phyloP scores from a whole-genome alignment of 2,797 vertebrate genomes.

The Syndactyla subalaris region DNA sequence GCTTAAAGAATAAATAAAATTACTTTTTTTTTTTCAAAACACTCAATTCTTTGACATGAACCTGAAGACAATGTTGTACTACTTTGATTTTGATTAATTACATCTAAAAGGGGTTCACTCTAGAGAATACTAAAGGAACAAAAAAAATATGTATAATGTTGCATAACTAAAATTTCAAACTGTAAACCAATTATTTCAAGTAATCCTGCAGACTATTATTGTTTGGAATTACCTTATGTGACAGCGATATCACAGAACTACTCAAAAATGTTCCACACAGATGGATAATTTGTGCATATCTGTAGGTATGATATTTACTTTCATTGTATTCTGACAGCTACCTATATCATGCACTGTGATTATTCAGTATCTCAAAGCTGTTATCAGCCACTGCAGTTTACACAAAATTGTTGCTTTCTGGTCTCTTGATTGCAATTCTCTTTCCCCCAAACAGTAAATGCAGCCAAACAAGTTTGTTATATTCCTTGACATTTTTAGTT shows the following conservation, averaged over 20 bases:
- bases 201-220: not conserved
- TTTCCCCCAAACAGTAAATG: constrained; percentile 24
- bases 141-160: not conserved
- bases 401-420: not conserved
- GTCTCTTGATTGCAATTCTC: constrained; percentile 38
- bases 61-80: not conserved
- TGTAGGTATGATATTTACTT: constrained; percentile 35
- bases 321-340: constrained; percentile 43
- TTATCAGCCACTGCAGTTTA: constrained; percentile 34
- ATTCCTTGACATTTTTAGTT: constrained; percentile 3
- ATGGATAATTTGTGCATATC: constrained; percentile 36
- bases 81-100: not conserved
- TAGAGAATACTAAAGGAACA: not conserved
- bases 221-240: constrained; percentile 15
- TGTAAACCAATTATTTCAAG: not conserved
- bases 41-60: not conserved
- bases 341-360: constrained; percentile 26
- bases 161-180: constrained; percentile 10
- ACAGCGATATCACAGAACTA: not conserved
- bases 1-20: not conserved
- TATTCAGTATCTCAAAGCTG: constrained; percentile 15
- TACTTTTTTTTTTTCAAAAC: too few relatives aligned
- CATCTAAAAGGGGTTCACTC: not conserved
- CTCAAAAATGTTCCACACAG: constrained; percentile 20
- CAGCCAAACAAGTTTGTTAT: constrained; percentile 27